Evolutionary conservation across 2,797 vertebrate species (phyloP).

Genomic region (Mus spretus): DNA sequence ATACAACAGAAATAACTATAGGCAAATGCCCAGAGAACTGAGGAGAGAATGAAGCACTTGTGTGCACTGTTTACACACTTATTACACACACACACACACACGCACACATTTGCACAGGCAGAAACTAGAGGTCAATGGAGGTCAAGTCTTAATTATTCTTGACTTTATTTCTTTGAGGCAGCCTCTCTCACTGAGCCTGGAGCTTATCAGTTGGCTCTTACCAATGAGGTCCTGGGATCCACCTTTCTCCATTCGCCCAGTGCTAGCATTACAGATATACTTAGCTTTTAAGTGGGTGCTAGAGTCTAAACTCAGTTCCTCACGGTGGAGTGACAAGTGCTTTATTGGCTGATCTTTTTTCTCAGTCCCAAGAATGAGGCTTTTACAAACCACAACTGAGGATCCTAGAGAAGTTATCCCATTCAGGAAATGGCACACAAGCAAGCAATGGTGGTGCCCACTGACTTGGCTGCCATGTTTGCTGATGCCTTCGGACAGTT

Average conservation of each 20-base stretch:
- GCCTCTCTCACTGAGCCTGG: background rate
- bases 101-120: background rate
- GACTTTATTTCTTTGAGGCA: too few species aligned
- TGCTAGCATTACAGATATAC: background rate
- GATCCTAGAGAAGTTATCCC: rapidly evolving
- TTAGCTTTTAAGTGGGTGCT: background rate
- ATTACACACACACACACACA: too few species aligned
- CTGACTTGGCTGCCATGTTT: background rate
- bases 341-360: background rate
- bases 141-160: background rate
- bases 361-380: background rate
- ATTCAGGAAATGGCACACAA: background rate
- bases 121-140: background rate
- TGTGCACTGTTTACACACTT: background rate
- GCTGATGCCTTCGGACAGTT: background rate
- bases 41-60: too few species aligned
- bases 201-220: background rate
- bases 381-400: background rate
- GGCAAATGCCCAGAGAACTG: background rate
- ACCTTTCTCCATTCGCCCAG: background rate
- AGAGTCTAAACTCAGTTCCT: background rate
- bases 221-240: too few species aligned
- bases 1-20: background rate
- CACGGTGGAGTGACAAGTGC: background rate
- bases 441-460: rapidly evolving